Conservation (phyloP, 2,888 invertebrate genomes). For the Willowsia nigromaculata region DNA sequence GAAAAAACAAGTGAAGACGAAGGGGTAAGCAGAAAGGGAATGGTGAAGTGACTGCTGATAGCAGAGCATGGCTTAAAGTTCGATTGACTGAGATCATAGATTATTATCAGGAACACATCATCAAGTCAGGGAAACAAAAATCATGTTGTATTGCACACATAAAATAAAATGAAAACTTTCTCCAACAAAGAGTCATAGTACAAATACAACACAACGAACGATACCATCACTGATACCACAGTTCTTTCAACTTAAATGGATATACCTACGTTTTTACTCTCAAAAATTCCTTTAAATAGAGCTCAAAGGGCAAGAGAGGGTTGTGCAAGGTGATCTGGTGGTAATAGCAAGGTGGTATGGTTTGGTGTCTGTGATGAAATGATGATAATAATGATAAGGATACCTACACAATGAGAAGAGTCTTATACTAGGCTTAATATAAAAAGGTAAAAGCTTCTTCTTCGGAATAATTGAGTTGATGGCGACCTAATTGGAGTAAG, state of each 20-base stretch:
- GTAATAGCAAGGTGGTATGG: neutral
- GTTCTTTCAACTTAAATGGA: neutral
- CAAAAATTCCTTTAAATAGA: neutral
- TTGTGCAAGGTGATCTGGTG: neutral
- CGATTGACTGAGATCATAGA: neutral
- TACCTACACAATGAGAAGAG: neutral
- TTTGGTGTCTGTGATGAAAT: constrained; percentile 9
- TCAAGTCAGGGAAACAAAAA: neutral
- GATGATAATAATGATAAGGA: neutral
- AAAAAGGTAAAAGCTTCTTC: constrained; percentile 28
- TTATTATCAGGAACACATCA: neutral
- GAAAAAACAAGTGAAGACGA: neutral
- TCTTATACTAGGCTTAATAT: neutral
- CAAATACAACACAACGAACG: neutral
- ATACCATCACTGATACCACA: neutral
- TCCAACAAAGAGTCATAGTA: neutral
- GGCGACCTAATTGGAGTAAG: constrained; percentile 71
- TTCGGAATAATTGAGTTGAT: constrained; percentile 69
- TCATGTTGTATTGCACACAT: neutral
- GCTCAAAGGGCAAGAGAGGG: neutral
- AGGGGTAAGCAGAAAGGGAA: neutral
- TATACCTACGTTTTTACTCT: too few species aligned
- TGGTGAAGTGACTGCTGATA: neutral
- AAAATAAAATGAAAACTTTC: neutral
- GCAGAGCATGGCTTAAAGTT: neutral